Base-by-base conservation (phyloP, 2,113 vertebrate species). In the Glareola pratincola region DNA sequence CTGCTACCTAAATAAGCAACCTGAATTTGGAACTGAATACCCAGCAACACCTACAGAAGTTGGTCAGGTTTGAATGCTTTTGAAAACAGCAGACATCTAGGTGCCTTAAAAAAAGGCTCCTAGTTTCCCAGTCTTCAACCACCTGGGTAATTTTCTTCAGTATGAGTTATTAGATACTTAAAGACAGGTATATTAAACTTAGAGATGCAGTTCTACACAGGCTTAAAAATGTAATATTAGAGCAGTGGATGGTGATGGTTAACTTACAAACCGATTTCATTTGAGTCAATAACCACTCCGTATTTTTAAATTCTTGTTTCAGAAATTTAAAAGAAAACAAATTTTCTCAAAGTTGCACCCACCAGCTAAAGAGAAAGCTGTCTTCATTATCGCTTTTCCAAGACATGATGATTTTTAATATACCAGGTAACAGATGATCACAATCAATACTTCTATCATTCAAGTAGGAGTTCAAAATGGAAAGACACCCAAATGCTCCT, bases 401-500 rank as follows among this genome's bases (percentile, higher is more conserved):
- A 64, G 98, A 98, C 45, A 99, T 98, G 76, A 99, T 92, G 10
- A 99, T 98, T 96, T 98, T 98, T 88, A 99, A 75, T 71, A 99
- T 88, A 21, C 98, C 98, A 84, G 98, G 97, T 37, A 99, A 77
- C 5, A 99, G 82, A 86, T 99, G 98, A 39, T 98, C 98, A 88
- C 99, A 98, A 36, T 98, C 98, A 62, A 98, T 92, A 19, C 97
- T 98, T 92, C 95, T 86, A 5, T 97, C 97, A 59, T 98, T 96
- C 57, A 99, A 96, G 91, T 99, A 99, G 84, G 98, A 99, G 92
- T 99, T 98, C 93, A 99, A 98, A 97, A 99, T 98, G 19, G 98
- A 98, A 96, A 99, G 98, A 97, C 98, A 98, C 18, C 98, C 99
- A 96, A 98, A 99, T 69, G 99, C 99, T 97, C 99, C 99, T 99